phyloP scores from a whole-genome alignment of 2,113 vertebrate genomes.

The Thryonomys swinderianus region DNA sequence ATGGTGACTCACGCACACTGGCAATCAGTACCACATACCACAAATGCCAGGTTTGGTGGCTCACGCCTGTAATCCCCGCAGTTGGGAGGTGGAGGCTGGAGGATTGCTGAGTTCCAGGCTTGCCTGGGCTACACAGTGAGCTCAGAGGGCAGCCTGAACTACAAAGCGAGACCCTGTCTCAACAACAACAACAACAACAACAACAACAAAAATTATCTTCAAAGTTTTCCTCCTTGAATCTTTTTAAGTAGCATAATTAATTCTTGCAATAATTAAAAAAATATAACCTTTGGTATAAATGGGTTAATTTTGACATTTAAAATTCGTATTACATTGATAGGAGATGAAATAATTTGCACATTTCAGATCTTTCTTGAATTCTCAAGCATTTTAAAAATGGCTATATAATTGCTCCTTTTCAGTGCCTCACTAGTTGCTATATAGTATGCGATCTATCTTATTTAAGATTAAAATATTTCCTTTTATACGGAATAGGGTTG shows the following conservation, averaged over 20 bases:
- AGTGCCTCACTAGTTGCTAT: not conserved
- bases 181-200: no score
- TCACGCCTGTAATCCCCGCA: no score
- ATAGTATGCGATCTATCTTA: conserved; percentile 26
- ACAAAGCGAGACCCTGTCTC: no score
- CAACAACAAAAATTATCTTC: no score
- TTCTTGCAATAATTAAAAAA: not conserved
- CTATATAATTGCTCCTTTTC: not conserved
- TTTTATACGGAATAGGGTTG: not conserved
- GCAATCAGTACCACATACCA: no score
- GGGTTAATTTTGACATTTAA: not conserved
- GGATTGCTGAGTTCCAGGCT: no score
- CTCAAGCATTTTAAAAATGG: conserved; percentile 23
- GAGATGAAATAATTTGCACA: not conserved
- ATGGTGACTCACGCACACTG: no score
- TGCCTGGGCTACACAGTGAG: no score
- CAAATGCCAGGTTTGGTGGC: no score
- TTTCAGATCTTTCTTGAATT: conserved; percentile 28
- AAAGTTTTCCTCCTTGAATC: not conserved
- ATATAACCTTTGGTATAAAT: not conserved
- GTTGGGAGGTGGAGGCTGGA: no score
- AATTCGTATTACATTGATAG: not conserved
- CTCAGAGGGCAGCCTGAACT: no score
- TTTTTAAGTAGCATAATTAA: not conserved
- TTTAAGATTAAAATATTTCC: conserved; percentile 60